phyloP scores from a whole-genome alignment of 2,113 vertebrate species.

The Actenoides lindsayi region DNA sequence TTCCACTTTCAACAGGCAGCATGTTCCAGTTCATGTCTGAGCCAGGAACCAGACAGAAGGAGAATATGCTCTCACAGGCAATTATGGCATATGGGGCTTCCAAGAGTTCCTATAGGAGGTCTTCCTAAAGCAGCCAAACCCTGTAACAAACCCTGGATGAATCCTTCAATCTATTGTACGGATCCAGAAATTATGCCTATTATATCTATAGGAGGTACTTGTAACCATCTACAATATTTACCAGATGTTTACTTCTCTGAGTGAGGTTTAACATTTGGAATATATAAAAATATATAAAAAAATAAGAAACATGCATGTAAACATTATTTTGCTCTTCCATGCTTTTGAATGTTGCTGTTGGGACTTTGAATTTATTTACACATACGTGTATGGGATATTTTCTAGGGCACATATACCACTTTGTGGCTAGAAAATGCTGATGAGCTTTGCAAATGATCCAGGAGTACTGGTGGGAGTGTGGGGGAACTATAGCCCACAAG shows the following conservation, averaged over 20 bases:
- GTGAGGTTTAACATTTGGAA: neutral
- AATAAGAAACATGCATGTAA: accelerated
- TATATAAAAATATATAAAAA: neutral
- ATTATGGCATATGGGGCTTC: neutral
- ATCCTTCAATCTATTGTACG: neutral
- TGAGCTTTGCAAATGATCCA: neutral
- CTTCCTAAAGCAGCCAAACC: neutral
- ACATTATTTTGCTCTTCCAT: neutral
- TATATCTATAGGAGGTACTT: neutral
- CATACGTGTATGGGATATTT: neutral
- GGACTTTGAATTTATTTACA: neutral
- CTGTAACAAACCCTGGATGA: neutral
- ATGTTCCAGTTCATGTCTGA: neutral
- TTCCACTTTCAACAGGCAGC: neutral
- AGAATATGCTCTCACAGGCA: neutral
- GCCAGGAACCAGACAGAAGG: neutral
- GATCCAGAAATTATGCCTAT: neutral
- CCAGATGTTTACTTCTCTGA: neutral
- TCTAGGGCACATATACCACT: neutral
- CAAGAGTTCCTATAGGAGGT: neutral
- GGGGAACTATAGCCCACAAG: neutral
- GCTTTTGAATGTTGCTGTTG: neutral
- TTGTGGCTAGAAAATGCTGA: neutral
- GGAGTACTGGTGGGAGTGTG: accelerated
- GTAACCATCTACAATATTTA: neutral